Conservation (phyloP, 2,888 invertebrate species). For the Dynastes tityus region DNA sequence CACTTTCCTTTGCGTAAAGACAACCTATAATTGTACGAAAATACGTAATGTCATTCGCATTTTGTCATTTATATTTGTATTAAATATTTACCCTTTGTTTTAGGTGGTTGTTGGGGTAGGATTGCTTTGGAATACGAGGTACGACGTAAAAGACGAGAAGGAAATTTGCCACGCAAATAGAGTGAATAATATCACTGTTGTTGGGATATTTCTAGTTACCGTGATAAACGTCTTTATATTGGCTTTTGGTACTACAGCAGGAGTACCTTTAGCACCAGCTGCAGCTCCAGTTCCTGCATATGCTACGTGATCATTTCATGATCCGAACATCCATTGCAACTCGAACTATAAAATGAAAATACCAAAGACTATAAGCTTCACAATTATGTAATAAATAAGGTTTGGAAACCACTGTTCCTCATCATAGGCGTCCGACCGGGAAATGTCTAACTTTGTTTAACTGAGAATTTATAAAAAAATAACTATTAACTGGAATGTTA, state of each 20-base stretch:
- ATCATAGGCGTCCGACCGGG: too few species aligned
- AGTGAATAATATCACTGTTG: conserved; percentile 88
- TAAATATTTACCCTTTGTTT: conserved; percentile 52
- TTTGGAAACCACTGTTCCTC: too few species aligned
- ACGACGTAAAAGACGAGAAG: conserved; percentile 83
- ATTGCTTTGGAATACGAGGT: conserved; percentile 86
- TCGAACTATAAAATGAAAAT: not conserved
- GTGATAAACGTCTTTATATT: conserved; percentile 92
- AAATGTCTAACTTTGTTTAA: too few species aligned
- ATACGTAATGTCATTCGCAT: not conserved
- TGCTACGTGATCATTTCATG: not conserved
- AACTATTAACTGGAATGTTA: too few species aligned
- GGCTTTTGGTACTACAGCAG: conserved; percentile 78
- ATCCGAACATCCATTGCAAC: not conserved
- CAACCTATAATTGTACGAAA: not conserved
- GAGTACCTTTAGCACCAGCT: not conserved
- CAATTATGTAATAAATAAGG: not conserved
- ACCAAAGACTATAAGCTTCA: not conserved
- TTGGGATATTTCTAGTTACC: conserved; percentile 89
- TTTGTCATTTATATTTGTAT: too few species aligned
- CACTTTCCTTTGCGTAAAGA: not conserved
- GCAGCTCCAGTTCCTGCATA: not conserved
- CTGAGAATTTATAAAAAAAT: too few species aligned
- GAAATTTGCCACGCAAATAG: conserved; percentile 84
- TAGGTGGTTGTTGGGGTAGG: conserved; percentile 88